Percentiles rank a stretch among this genome's conserved stretches.
phyloP scores from a whole-genome alignment of 1,140 invertebrate species.

The Listronotus bonariensis region DNA sequence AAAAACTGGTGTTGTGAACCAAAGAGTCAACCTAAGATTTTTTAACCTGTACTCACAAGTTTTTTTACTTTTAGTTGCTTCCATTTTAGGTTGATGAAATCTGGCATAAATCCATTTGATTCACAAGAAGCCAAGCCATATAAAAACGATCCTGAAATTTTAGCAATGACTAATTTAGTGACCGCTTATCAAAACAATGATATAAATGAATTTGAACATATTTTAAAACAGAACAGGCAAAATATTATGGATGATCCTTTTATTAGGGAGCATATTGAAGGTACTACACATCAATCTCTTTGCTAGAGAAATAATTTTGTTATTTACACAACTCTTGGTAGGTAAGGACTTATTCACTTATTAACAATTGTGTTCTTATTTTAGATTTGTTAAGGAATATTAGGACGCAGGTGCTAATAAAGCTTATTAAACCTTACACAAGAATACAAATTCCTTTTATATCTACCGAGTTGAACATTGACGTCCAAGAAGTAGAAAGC shows the following conservation, averaged over 20 bases:
- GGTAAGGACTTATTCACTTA: constrained; percentile 2
- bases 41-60: too few species aligned
- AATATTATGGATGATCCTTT: constrained; percentile 99
- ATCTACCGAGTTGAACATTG: constrained; percentile 96
- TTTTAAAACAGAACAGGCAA: constrained; percentile 91
- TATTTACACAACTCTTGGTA: too few species aligned
- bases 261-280: constrained; percentile 98
- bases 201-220: constrained; percentile 98
- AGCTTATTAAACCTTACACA: constrained; percentile 97
- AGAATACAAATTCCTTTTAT: constrained; percentile 98
- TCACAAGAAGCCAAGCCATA: constrained; percentile 99
- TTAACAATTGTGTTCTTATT: constrained; percentile 40
- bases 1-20: too few species aligned
- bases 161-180: constrained; percentile 99
- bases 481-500: constrained; percentile 94
- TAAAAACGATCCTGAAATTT: constrained; percentile 98
- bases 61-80: too few species aligned
- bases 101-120: constrained; percentile 99
- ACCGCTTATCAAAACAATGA: constrained; percentile 99
- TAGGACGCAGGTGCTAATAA: constrained; percentile 96
- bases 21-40: too few species aligned
- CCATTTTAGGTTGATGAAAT: constrained; percentile 79
- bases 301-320: background rate
- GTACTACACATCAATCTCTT: constrained; percentile 50
- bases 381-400: constrained; percentile 95